Conservation (phyloP, 2,888 invertebrate genomes). For the Entomobrya multifasciata region DNA sequence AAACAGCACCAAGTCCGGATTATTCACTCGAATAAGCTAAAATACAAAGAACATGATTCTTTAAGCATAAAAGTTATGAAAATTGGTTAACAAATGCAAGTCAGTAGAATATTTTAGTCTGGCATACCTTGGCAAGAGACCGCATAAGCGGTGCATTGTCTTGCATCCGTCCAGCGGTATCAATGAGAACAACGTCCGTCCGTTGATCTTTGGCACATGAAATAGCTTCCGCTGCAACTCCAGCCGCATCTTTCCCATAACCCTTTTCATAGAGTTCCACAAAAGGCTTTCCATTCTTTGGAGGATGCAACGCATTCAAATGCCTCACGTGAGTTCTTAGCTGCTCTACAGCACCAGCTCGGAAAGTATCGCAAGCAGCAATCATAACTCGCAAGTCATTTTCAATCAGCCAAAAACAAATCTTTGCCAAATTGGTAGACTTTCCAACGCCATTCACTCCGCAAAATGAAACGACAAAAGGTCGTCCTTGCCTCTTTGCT, state of each 20-base stretch:
- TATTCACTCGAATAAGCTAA: constrained; percentile 95
- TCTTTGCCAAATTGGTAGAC: constrained; percentile 99
- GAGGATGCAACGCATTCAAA: constrained; percentile 95
- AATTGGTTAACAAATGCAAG: too few species aligned
- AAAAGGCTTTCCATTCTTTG: constrained; percentile 87
- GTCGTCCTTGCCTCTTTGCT: constrained; percentile 89
- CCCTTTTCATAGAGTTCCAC: constrained; percentile 99
- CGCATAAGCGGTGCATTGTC: constrained; percentile 99
- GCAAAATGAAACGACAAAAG: constrained; percentile 98
- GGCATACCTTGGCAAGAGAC: constrained; percentile 91
- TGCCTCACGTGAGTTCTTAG: constrained; percentile 96
- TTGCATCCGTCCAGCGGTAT: constrained; percentile 99
- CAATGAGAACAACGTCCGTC: constrained; percentile 96
- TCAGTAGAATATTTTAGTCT: too few species aligned
- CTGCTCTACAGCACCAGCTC: constrained; percentile 99
- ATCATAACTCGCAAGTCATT: constrained; percentile 97
- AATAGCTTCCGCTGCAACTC: constrained; percentile 98
- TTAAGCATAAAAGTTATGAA: too few species aligned
- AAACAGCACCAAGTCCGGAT: constrained; percentile 98
- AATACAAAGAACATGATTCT: constrained; percentile 30
- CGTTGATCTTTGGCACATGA: constrained; percentile 90
- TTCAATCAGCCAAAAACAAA: constrained; percentile 99
- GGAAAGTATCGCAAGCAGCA: constrained; percentile 99
- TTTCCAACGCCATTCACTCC: constrained; percentile 99
- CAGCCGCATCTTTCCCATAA: constrained; percentile 98